Percentiles rank a stretch among this genome's conserved stretches.
phyloP scores from a whole-genome alignment of 2,888 invertebrate genomes.

The Idaea biselata region DNA sequence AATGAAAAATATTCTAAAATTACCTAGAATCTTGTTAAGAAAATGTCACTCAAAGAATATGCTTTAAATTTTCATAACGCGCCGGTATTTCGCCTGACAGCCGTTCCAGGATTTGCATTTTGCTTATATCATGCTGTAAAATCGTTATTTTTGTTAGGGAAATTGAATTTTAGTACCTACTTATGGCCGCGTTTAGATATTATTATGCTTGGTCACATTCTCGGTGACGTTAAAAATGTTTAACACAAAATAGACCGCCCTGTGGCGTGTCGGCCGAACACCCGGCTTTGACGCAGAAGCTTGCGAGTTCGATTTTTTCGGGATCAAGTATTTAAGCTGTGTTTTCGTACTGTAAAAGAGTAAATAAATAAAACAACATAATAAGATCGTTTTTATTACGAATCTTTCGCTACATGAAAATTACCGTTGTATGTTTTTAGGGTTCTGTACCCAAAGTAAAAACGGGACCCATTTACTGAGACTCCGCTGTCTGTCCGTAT shows the following conservation, averaged over 20 bases:
- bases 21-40: background rate
- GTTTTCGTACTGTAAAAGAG: no score
- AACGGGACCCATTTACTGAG: no score
- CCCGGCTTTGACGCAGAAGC: no score
- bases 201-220: background rate
- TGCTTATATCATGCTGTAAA: background rate
- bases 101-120: background rate
- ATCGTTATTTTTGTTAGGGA: background rate
- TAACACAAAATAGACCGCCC: background rate
- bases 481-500: no score
- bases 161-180: background rate
- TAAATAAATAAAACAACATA: no score
- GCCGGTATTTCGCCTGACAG: background rate
- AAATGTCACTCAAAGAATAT: conserved; percentile 1
- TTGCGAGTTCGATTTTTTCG: no score
- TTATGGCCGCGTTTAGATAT: background rate
- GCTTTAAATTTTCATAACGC: background rate
- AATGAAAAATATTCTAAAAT: background rate
- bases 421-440: no score
- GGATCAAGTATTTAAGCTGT: no score
- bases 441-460: no score
- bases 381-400: no score
- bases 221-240: background rate
- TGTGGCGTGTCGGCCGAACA: no score
- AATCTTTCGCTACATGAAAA: no score